Percentiles rank a stretch among this genome's conserved stretches.
phyloP scores from a whole-genome alignment of 2,888 invertebrate species.

The Neria commutata region DNA sequence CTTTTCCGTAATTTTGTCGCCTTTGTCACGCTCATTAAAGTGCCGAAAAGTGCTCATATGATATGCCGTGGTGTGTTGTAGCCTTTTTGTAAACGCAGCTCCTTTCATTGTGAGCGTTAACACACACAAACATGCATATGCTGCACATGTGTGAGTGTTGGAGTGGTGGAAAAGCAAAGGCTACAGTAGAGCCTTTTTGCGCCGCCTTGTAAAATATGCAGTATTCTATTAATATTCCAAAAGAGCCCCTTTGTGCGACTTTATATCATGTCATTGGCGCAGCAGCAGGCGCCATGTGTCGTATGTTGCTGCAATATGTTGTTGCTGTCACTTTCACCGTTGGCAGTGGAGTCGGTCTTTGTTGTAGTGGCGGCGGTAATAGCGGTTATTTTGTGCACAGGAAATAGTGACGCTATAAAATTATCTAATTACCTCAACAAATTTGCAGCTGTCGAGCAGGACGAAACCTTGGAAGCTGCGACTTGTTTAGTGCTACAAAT shows the following conservation, averaged over 20 bases:
- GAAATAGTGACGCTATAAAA: conserved; percentile 27
- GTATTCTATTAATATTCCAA: conserved; percentile 57
- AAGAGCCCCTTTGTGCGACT: conserved; percentile 52
- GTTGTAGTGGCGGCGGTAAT: no score
- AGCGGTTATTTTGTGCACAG: no score
- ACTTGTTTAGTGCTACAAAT: no score
- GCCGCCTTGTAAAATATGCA: conserved; percentile 37
- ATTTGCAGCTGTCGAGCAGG: no score
- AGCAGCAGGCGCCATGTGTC: conserved; percentile 29
- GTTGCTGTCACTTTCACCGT: neutral
- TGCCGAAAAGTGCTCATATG: neutral
- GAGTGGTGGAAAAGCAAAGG: neutral
- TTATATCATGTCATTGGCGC: conserved; percentile 43
- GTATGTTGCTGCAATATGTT: neutral
- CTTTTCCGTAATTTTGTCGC: neutral
- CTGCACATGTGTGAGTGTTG: neutral
- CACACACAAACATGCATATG: neutral
- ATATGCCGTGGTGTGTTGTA: neutral
- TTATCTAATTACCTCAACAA: conserved; percentile 33
- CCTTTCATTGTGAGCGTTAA: neutral
- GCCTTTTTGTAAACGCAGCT: no score
- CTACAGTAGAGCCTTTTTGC: neutral
- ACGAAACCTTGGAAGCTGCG: no score
- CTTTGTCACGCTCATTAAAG: conserved; percentile 1
- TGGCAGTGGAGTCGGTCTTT: neutral